Base-by-base conservation (phyloP, 1,140 invertebrate genomes). In the Ruditapes philippinarum region DNA sequence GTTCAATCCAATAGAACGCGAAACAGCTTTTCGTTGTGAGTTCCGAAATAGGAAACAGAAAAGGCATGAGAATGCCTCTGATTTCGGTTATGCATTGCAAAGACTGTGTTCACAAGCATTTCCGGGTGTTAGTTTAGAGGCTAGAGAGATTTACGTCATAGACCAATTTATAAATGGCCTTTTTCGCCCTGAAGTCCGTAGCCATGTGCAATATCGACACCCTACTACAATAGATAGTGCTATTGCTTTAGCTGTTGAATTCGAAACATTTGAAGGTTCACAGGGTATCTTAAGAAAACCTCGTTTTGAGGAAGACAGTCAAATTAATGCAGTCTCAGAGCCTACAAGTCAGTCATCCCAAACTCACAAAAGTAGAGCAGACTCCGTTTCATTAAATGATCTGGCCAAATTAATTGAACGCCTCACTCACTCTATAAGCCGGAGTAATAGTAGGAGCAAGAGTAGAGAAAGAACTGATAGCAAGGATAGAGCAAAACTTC, bases 161-260 rank as follows among this genome's bases (percentile, higher is more conserved):
- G 88, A 89, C 28, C 81, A 89, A 51, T 89, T 65, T 57, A 74
- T 79, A 17, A 85, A 60, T 79, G 70, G 70, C 11, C 74, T 90
- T 42, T 40, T 22, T 62, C 51, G 49, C 28, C 73, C 33, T 25
- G 85, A 91, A 49, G 25, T 91, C 36, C 82, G 78, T 25, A 74
- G 74, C 9, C 70, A 88, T 45, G 86, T 91, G 0, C 80, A 88
- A 49, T 91, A 84, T 68, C 38, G 36, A 42, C 85, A 88, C 40
- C 90, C 80, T 22, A 40, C 28, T 19, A 81, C 90, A 49, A 33
- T 89, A 25, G 76, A 89, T 40, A 17, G 36, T 14, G 89, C 81
- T n/a, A 88, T 91, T 17, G 65, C 76, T n/a, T n/a, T 91, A 17
- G 81, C 86, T 7, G 38, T 86, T 9, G 81, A 91, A 57, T 91